Evolutionary conservation across 2,888 invertebrate genomes (phyloP), one percentile per base, ranked within the genome.

Genomic region (Hemicrepidius hirtus): DNA sequence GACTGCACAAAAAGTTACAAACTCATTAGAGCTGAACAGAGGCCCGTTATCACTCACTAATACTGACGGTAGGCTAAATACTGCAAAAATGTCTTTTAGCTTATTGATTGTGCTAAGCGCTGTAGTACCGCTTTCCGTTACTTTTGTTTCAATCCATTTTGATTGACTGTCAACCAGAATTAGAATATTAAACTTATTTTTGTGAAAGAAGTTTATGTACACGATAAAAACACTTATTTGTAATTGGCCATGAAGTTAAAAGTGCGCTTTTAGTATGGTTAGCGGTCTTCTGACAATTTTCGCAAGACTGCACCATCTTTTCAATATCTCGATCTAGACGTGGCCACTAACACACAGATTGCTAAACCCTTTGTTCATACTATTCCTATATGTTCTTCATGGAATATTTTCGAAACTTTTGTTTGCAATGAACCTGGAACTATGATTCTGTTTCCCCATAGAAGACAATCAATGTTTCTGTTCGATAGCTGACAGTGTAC

Each of bases 1-100:
- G 28, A 71, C 59, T 64, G 75, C 71, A 68, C 76, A 79, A 70
- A 80, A 80, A 18, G 18, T 20, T 28, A 59, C 59, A 74, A 78
- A 77, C 59, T 74, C 67, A 18, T 16, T 16, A 7, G 77, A 77
- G 57, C 63, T 79, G 55, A 76, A 79, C 6, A 77, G 78, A 32
- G 77, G 77, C 16, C 79, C 79, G 67, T 79, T 79, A 40, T 78
- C 78, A 1, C 76, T 71, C 3, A 79, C 77, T 20, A 78, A 20
- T 64, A 74, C 77, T 21, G 53, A 68, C 13, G 76, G 75, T 53
- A 78, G 55, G 6, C 76, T 78, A 76, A 78, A 71, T n/a, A 75
- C 60, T 20, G 72, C 68, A 76, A 70, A 79, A 44, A 68, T 74
- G 71, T 76, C 72, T 73, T 71, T 73, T n/a, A 75, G 40, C 57